Conservation (phyloP, 2,797 vertebrate species). For the Pseudomugil tenellus region DNA sequence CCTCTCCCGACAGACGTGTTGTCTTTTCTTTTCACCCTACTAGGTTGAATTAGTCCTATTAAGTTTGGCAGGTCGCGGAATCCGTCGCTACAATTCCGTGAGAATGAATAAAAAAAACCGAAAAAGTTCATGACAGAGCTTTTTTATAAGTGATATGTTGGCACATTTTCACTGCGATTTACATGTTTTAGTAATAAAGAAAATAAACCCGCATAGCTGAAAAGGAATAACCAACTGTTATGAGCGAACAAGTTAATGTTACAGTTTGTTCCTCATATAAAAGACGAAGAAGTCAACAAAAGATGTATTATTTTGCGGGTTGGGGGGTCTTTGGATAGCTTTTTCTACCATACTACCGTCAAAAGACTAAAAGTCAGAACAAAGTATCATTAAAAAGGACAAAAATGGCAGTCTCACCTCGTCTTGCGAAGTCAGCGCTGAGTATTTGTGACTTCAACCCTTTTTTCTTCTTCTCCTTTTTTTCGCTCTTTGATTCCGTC, state of each 20-base stretch:
- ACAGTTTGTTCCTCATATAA: conserved; percentile 22
- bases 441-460: conserved; percentile 15
- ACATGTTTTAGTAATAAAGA: too few relatives aligned
- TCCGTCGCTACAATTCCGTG: background rate
- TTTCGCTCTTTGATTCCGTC: conserved; percentile 68
- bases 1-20: conserved; percentile 9
- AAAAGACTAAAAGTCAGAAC: background rate
- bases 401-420: conserved; percentile 58
- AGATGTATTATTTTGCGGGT: background rate
- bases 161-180: background rate
- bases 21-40: too few relatives aligned
- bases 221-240: background rate
- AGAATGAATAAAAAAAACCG: background rate
- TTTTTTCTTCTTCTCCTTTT: conserved; percentile 47
- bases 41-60: background rate
- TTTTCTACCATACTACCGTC: conserved; percentile 15
- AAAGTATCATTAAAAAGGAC: background rate
- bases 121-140: background rate
- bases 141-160: background rate
- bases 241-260: conserved; percentile 3
- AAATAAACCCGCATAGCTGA: background rate
- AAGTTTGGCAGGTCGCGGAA: conserved; percentile 16
- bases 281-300: conserved; percentile 6
- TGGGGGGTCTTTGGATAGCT: conserved; percentile 7
- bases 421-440: conserved; percentile 25